These are phyloP conservation scores for Eolophus roseicapilla DNA, from an alignment of 2,113 vertebrate genomes.

Conservation along the genomic window DNA sequence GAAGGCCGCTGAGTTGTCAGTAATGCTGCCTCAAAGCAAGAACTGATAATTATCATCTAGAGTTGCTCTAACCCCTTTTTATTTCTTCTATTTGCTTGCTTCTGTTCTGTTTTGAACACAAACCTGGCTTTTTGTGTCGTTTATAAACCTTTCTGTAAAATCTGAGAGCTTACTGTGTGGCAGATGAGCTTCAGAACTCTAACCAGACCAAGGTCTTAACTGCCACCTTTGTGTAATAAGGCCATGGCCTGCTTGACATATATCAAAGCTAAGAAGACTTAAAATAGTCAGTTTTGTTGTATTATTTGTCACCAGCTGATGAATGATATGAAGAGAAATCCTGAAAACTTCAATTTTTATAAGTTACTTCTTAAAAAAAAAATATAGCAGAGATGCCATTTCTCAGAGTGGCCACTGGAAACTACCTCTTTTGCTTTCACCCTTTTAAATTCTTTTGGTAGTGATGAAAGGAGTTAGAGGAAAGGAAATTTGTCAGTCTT, in stretches of 20 bases:
- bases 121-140: neutral
- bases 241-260: neutral
- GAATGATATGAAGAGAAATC: neutral
- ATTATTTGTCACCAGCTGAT: neutral
- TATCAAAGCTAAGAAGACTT: neutral
- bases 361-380: neutral
- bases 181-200: neutral
- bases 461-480: neutral
- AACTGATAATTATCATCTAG: neutral
- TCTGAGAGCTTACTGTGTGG: neutral
- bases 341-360: rapidly evolving
- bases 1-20: neutral
- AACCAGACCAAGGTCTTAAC: neutral
- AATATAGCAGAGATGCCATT: neutral
- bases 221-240: neutral
- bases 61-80: neutral
- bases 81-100: neutral
- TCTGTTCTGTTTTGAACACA: neutral
- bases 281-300: neutral
- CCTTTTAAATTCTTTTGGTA: neutral
- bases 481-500: neutral
- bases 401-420: neutral
- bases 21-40: neutral
- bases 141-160: neutral
- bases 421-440: neutral